These are phyloP conservation scores for Altica lythri DNA, from an alignment of 2,888 invertebrate genomes.

Conservation along the genomic window DNA sequence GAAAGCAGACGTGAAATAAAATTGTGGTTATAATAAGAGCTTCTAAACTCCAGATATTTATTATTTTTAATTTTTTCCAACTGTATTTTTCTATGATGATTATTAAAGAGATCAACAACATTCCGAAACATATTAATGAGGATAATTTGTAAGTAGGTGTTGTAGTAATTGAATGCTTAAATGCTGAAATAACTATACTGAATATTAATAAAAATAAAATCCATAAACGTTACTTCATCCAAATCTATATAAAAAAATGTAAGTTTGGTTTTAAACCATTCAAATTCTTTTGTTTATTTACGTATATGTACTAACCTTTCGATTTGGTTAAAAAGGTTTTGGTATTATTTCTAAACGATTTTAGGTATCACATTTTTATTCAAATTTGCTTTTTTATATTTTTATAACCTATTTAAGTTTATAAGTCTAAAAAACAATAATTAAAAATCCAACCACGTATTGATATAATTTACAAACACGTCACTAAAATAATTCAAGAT, in stretches of 20 bases:
- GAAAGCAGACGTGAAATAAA: constrained; percentile 43
- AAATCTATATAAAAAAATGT: constrained; percentile 61
- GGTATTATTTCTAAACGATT: no score
- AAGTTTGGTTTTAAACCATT: constrained; percentile 11
- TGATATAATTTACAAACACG: no score
- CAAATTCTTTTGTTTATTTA: no score
- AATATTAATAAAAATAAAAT: constrained; percentile 69
- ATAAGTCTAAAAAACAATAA: no score
- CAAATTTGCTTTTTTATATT: no score
- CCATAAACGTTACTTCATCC: constrained; percentile 70
- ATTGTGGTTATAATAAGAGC: constrained; percentile 37
- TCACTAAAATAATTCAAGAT: no score
- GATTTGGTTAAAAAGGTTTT: no score
- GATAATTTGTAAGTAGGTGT: constrained; percentile 60
- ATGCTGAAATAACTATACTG: constrained; percentile 63
- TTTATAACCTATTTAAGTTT: no score
- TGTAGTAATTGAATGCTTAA: constrained; percentile 56
- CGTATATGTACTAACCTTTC: no score
- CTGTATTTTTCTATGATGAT: constrained; percentile 54
- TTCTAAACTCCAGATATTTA: constrained; percentile 34
- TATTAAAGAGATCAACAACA: constrained; percentile 60
- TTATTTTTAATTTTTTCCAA: constrained; percentile 40
- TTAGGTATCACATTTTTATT: no score
- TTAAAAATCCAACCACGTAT: no score
- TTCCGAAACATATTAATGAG: constrained; percentile 60